Evolutionary conservation across 2,797 vertebrate genomes (phyloP), one percentile per base, ranked within the genome.

Genomic region (Dallia pectoralis): DNA sequence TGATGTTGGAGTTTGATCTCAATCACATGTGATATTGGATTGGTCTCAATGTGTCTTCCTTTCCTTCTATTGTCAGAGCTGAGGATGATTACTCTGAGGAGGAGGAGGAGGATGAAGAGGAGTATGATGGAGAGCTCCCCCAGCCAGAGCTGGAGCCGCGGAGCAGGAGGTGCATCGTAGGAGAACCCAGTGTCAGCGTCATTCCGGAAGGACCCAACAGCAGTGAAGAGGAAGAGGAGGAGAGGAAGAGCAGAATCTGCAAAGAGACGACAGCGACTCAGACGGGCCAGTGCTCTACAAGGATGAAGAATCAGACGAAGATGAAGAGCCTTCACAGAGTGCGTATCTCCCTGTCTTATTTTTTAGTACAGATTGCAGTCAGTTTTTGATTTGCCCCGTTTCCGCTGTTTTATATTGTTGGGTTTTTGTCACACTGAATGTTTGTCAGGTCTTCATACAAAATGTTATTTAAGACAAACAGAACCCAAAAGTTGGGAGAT

Each of bases 61-160:
- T 77, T 40, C 84, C 82, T 85, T 4, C 25, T n/a, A 2, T 81
- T 2, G 18, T 77, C 74, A 99, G 98, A 87, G 95, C 96, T 90
- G 97, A 98, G n/a, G 97, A 99, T 87, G 96, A 97, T 80, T 97
- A 97, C 81, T 95, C 95, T 95, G 95, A 96, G 0, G 94, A 90
- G 0, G 92, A 89, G 22, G 92, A 93, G 19, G 92, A 93, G 40
- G 93, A 93, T n/a, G 90, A 91, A 32, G 91, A 90, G 47, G 89
- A 88, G 67, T 92, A 94, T 11, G 91, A 93, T 49, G 88, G 92
- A 3, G 92, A 93, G 77, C 91, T 92, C 29, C 90, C 92, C 19
- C 93, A 92, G 73, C 92, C 92, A 0, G 93, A 94, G 70, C 87
- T 93, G 72, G 92, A 90, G 79, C 89, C 88, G 0, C 91, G 91